Base-by-base conservation (phyloP, 1,140 invertebrate species). In the Gerris buenoi region DNA sequence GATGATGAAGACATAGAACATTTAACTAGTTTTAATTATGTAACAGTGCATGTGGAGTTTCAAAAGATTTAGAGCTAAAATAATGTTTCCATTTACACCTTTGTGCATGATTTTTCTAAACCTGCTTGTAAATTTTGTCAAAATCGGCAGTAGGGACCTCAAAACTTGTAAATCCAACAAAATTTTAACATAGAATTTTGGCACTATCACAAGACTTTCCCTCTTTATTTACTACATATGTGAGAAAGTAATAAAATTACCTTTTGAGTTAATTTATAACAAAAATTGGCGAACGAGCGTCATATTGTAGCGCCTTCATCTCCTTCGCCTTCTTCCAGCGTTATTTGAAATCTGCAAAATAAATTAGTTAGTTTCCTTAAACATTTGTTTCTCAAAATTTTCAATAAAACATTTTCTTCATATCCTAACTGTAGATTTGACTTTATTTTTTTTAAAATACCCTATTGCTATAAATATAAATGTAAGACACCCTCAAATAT, bases 321-420 rank as follows among this genome's bases (percentile, higher is more conserved):
- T 25, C 67, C 68, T 70, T 72, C 71, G 63, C 86, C 85, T 76
- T 93, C 90, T 77, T 93, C 90, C 71, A 93, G 80, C 25, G 91
- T 94, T 68, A 93, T 88, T 83, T 92, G 81, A 68, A 80, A 79
- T 66, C 76, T 62, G 26, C 70, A 73, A 64, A 25, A 15, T 26
- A 1, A 22, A 23, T 63, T 66, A 25, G 27, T 26, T 22, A 27
- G 46, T n/a, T 2, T 58, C 13, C n/a, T 60, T 22, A 26, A 62
- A 27, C 22, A 10, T 56, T 56, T 13, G 46, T 10, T 56, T 10
- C n/a, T 56, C 10, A 56, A 56, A 56, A 56, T 10, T n/a, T 56
- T n/a, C n/a, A 56, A n/a, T 56, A 10, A 56, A n/a, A 10, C 46
- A 56, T 56, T 56, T 13, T 56, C 46, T n/a, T 13, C n/a, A n/a